Base-by-base conservation (phyloP, 2,113 vertebrate species). In the Mystacornis crossleyi region DNA sequence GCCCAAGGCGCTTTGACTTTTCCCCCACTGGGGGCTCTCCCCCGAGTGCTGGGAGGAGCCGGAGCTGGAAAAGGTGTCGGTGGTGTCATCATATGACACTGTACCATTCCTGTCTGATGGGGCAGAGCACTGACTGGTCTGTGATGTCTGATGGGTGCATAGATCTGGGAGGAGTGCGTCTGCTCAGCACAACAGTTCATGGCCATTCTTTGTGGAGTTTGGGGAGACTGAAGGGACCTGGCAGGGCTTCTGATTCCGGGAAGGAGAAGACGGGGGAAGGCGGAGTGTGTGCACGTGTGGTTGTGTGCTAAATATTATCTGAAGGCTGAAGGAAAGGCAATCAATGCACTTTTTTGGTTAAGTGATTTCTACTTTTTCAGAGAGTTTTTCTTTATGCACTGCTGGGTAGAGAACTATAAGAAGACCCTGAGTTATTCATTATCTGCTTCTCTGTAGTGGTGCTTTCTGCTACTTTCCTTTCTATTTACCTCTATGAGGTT, bases 271-370 rank as follows among this genome's bases (percentile, higher is more conserved):
- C 26, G 12, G 14, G 16, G 20, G 8, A 47, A 54, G 24, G 16
- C 0, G 0, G 40, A 8, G 20, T 6, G 17, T 48, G 33, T 29
- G 38, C 9, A 12, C 0, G 1, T 34, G 18, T 47, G 28, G 47
- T 55, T n/a, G 21, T 47, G 5, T 34, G 9, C 54, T 61, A 61
- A 40, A 23, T 67, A 42, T 45, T 45, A 60, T 5, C 7, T 43
- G 38, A 61, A 66, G 16, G 9, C 34, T 70, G 28, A 86, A 79
- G 25, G 33, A 80, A 78, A 61, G 62, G 70, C n/a, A 64, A 26
- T 21, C 14, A 1, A 48, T 34, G 28, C 3, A 14, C 7, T 25
- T 51, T 18, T 45, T 48, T 36, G 5, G 6, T 74, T 50, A 58
- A 21, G 15, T 18, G 11, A 19, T 62, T 91, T 62, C 20, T 79